phyloP scores from a whole-genome alignment of 2,888 invertebrate genomes.

The Zelleria hepariella region DNA sequence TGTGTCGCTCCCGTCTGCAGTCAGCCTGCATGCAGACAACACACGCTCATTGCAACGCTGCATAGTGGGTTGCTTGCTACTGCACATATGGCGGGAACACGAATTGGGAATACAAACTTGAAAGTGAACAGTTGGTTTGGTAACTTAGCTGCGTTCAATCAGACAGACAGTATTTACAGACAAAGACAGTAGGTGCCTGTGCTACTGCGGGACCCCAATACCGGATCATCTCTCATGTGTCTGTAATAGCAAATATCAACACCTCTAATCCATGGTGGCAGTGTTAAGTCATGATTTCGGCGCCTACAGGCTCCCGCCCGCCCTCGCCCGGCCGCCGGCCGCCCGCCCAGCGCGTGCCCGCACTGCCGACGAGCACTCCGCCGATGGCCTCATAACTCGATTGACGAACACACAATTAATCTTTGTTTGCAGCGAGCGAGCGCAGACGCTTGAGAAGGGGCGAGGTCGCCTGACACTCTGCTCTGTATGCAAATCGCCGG shows the following conservation, averaged over 20 bases:
- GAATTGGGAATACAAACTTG: no score
- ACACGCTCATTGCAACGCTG: no score
- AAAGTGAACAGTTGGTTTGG: no score
- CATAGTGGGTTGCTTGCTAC: no score
- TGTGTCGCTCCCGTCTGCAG: no score
- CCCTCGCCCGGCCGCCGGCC: neutral
- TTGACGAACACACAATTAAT: neutral
- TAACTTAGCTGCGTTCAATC: no score
- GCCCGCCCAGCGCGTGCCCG: neutral
- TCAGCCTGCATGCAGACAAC: no score
- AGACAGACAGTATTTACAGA: no score
- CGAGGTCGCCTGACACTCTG: neutral
- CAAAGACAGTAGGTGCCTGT: no score
- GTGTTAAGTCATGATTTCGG: neutral
- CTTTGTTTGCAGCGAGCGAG: neutral
- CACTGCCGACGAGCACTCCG: neutral
- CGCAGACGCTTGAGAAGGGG: neutral
- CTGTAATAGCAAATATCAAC: neutral
- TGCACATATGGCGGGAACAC: no score
- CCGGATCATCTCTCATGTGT: neutral
- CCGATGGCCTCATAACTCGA: neutral
- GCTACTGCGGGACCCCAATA: no score
- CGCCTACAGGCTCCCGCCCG: neutral
- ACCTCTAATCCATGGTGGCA: neutral
- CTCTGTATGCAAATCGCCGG: neutral